Conservation (phyloP, 1,140 invertebrate genomes). For the Drosophila subobscura region DNA sequence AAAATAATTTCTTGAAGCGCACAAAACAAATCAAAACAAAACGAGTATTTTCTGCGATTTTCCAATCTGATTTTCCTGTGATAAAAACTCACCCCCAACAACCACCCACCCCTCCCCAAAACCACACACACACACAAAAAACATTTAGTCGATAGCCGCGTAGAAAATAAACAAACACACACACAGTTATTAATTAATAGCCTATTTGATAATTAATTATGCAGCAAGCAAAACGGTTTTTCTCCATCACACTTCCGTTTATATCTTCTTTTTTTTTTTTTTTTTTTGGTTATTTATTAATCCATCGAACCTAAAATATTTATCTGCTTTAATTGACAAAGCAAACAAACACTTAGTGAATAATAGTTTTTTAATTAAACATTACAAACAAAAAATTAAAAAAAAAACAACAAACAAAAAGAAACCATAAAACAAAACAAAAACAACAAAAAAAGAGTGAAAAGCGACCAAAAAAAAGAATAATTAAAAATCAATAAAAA, state of each 20-base stretch:
- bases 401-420: conserved; percentile 23
- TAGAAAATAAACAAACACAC: conserved; percentile 42
- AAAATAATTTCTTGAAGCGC: conserved; percentile 7
- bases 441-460: conserved; percentile 12
- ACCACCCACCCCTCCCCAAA: background rate
- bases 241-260: conserved; percentile 25
- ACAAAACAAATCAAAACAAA: conserved; percentile 10
- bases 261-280: conserved; percentile 44
- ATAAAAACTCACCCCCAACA: conserved; percentile 58
- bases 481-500: conserved; percentile 23
- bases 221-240: conserved; percentile 17
- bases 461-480: conserved; percentile 30
- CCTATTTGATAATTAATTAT: conserved; percentile 56
- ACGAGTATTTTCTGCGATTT: conserved; percentile 31
- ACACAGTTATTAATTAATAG: conserved; percentile 63
- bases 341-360: conserved; percentile 16
- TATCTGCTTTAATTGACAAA: conserved; percentile 40
- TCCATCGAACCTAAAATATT: conserved; percentile 67
- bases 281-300: conserved; percentile 57
- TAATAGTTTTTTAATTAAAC: conserved; percentile 31
- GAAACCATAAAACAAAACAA: conserved; percentile 15
- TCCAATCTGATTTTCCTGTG: conserved; percentile 63
- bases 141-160: conserved; percentile 54
- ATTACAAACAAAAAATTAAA: conserved; percentile 27
- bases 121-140: conserved; percentile 19